Percentiles rank a stretch among this genome's conserved stretches.
Evolutionary conservation across 2,888 invertebrate species (phyloP).

Genomic region (Amaurobius ferox): DNA sequence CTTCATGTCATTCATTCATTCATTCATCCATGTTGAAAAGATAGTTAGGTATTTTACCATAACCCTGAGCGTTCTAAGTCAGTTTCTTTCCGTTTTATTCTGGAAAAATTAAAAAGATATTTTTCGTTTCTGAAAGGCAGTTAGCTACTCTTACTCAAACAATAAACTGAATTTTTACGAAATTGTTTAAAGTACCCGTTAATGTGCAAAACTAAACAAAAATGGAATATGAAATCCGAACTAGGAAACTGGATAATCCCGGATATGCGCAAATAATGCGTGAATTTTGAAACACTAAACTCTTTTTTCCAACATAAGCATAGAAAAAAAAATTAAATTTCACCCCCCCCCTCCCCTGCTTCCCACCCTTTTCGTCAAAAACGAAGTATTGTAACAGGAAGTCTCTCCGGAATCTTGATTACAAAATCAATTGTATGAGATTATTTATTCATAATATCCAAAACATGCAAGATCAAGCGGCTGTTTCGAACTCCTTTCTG

Average conservation of each 20-base stretch:
- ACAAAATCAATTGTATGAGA: slow-evolving; percentile 61
- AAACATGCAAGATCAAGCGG: slow-evolving; percentile 49
- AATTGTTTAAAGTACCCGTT: too few relatives aligned
- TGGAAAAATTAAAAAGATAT: too few relatives aligned
- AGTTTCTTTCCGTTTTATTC: too few relatives aligned
- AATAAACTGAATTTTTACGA: too few relatives aligned
- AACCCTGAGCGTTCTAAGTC: too few relatives aligned
- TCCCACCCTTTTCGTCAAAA: slow-evolving; percentile 26
- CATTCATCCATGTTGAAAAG: too few relatives aligned
- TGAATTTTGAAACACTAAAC: slow-evolving; percentile 7
- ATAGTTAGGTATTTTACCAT: too few relatives aligned
- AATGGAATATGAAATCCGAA: too few relatives aligned
- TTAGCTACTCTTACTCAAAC: too few relatives aligned
- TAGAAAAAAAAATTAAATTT: slow-evolving; percentile 35
- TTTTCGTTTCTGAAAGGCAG: too few relatives aligned
- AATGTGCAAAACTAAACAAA: too few relatives aligned
- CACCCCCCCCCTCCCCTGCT: slow-evolving; percentile 25
- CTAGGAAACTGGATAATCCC: neutral
- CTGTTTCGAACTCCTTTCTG: slow-evolving; percentile 21
- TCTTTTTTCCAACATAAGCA: neutral
- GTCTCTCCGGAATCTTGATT: slow-evolving; percentile 46
- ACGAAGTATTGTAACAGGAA: slow-evolving; percentile 31
- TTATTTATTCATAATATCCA: slow-evolving; percentile 59
- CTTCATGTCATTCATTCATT: too few relatives aligned
- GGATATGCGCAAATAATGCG: neutral